Percentiles rank a stretch among this genome's conserved stretches.
These are phyloP conservation scores for Metopolophium dirhodum DNA, from an alignment of 1,140 invertebrate genomes.

Conservation along the genomic window DNA sequence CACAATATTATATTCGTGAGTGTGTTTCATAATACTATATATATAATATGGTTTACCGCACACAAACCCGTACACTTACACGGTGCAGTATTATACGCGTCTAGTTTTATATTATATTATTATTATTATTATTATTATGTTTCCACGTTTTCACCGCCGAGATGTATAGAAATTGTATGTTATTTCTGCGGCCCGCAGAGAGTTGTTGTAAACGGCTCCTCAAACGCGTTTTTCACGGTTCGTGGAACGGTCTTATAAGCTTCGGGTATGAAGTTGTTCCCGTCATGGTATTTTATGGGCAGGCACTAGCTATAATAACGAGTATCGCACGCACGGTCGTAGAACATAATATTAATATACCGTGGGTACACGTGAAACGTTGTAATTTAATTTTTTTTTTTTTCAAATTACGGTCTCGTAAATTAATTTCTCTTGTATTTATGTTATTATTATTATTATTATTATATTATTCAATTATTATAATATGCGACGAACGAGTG, in stretches of 20 bases:
- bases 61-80: neutral
- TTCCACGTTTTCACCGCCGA: neutral
- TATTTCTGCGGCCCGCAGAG: neutral
- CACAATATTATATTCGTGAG: neutral
- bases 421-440: neutral
- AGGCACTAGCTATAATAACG: neutral
- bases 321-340: neutral
- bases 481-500: neutral
- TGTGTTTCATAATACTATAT: neutral
- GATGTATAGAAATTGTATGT: neutral
- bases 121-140: neutral
- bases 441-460: neutral
- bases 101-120: neutral
- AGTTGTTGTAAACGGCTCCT: neutral
- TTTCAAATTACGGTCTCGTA: neutral
- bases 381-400: neutral
- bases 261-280: neutral
- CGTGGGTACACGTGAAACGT: neutral
- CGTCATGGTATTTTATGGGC: neutral
- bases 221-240: neutral
- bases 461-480: neutral
- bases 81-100: neutral
- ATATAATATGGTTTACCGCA: neutral
- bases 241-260: neutral
- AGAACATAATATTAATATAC: neutral